Base-by-base conservation (phyloP, 2,797 vertebrate genomes). In the Eleutherodactylus coqui region DNA sequence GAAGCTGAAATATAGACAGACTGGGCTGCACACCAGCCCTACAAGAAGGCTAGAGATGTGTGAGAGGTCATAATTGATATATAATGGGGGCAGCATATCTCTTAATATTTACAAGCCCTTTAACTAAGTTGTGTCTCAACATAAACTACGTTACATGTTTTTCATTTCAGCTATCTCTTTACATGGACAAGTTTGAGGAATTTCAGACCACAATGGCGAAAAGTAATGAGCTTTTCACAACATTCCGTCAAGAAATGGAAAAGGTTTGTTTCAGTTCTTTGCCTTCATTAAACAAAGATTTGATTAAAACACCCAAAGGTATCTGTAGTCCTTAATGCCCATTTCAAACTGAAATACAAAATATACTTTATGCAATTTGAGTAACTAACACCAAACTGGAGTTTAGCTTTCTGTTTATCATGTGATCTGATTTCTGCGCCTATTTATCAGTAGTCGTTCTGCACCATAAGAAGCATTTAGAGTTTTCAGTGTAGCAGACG, bases 121-220 rank as follows among this genome's bases (percentile, higher is more conserved):
- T 45, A 45, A 45, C 43, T 45, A 45, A 45, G 14, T 5, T 45
- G 14, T 10, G 43, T 13, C 43, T 45, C 43, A 45, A 0, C 43
- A 45, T 45, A 45, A 45, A 45, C 43, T 13, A 45, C 14, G 9
- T 45, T 45, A 45, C 43, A 5, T 9, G 43, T 79, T 16, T 91
- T 91, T 90, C 85, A 60, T 89, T 88, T 85, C 90, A 99, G 97
- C 97, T 99, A 88, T 98, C 98, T 84, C 95, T 99, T 64, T 99
- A 99, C 89, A 99, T 99, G 97, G 97, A 99, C 93, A 99, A 99
- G 91, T 99, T 99, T 90, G 98, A 99, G 91, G 98, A 99, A 95
- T 99, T 99, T 90, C 98, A 99, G 94, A 98, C 96, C 88, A 99
- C 98, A 75, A 95, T 99, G 93, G 96, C 98, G 86, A 99, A 99